phyloP scores from a whole-genome alignment of 2,113 vertebrate species.

The Montifringilla adamsi region DNA sequence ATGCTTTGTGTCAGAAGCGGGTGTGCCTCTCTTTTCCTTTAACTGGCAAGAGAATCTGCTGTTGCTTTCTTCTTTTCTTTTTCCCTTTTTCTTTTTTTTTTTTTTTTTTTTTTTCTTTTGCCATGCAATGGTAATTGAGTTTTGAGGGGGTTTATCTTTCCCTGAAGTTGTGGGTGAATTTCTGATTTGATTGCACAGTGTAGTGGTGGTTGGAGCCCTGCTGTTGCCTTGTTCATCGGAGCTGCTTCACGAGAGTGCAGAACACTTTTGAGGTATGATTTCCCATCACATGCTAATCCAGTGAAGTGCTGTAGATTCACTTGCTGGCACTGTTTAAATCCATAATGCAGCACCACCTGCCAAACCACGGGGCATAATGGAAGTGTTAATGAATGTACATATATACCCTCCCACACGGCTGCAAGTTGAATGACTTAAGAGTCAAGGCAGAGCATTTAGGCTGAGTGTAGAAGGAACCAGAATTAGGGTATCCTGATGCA shows the following conservation, averaged over 20 bases:
- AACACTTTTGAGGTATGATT: slow-evolving; percentile 8
- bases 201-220: background rate
- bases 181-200: slow-evolving; percentile 10
- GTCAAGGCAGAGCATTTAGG: background rate
- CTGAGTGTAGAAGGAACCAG: background rate
- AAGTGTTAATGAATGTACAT: slow-evolving; percentile 51
- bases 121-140: background rate
- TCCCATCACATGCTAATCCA: slow-evolving; percentile 4
- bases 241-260: background rate
- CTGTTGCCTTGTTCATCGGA: background rate
- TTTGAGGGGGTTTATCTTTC: background rate
- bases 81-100: background rate
- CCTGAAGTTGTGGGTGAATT: background rate
- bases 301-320: background rate
- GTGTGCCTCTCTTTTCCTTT: background rate
- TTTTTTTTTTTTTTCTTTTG: too few relatives aligned
- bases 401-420: background rate
- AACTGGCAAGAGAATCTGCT: background rate
- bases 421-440: slow-evolving; percentile 15
- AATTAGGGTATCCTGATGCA: background rate
- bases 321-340: slow-evolving; percentile 47
- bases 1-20: background rate
- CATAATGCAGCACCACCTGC: slow-evolving; percentile 48
- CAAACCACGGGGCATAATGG: slow-evolving; percentile 46
- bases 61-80: background rate